Percentiles rank a stretch among this genome's conserved stretches.
Evolutionary conservation across 2,797 vertebrate genomes (phyloP).

Genomic region (Scolopax rusticola): DNA sequence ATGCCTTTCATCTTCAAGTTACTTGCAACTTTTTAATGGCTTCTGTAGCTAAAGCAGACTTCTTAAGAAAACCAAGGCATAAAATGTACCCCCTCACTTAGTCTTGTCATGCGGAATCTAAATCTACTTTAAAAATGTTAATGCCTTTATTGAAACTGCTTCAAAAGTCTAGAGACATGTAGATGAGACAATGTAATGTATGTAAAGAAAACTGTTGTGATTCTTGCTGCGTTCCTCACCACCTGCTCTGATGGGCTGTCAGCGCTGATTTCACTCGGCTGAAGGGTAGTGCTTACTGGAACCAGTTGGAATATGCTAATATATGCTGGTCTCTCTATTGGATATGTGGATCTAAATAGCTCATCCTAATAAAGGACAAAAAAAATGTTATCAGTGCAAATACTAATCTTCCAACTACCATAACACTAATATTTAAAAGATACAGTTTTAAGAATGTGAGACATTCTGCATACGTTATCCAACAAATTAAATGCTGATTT

Average conservation of each 20-base stretch:
- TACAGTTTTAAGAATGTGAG: not conserved
- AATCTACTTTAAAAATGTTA: slow-evolving; percentile 10
- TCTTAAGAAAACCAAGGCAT: slow-evolving; percentile 41
- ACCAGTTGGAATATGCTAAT: not conserved
- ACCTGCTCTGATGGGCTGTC: slow-evolving; percentile 13
- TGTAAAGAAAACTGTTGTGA: slow-evolving; percentile 1
- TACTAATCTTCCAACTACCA: not conserved
- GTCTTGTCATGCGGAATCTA: slow-evolving; percentile 17
- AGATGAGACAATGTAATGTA: not conserved
- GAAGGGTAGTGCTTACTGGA: not conserved
- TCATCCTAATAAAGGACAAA: slow-evolving; percentile 40
- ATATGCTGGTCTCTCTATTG: not conserved
- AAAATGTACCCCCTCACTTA: not conserved
- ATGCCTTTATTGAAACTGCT: slow-evolving; percentile 16
- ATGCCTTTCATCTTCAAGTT: slow-evolving; percentile 72
- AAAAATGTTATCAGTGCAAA: not conserved
- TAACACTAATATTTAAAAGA: slow-evolving; percentile 9
- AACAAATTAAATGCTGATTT: not conserved
- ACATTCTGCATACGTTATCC: not conserved
- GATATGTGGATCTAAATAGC: not conserved
- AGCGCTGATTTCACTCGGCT: not conserved
- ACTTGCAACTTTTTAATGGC: slow-evolving; percentile 70
- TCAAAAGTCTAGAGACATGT: not conserved
- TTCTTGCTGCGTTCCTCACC: not conserved
- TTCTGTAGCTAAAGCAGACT: slow-evolving; percentile 40